Evolutionary conservation across 2,888 invertebrate genomes (phyloP), one percentile per base, ranked within the genome.

Genomic region (Blastobasis adustella): DNA sequence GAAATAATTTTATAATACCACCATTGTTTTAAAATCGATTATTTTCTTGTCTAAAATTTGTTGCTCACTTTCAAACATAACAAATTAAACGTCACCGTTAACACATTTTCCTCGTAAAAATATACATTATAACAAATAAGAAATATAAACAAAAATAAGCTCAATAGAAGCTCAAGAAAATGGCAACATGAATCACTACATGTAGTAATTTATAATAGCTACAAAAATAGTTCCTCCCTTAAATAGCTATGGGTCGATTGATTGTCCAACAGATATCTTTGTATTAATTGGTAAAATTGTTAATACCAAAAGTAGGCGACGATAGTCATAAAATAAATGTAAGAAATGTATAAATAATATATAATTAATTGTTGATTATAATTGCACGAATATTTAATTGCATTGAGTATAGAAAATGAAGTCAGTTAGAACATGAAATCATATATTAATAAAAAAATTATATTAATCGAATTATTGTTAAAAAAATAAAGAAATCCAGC

Each of bases 161-260:
- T 81, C 77, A 79, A 76, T 77, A 81, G 69, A 81, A 78, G 79
- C 82, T 78, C 23, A 69, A 68, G 56, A 69, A 67, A 74, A 84
- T 84, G 83, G 83, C 83, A 76, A 77, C 73, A 58, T 67, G 63
- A 69, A 79, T 81, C 76, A 80, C 76, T 71, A 23, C 23, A 23
- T 23, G 74, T 69, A 58, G 66, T 44, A 51, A 47, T 49, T 74
- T 74, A 23, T 66, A 66, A 63, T 65, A 70, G 63, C 74, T 79
- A 79, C 67, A 79, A 79, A 80, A 80, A 80, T 79, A 79, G 70
- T 72, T 76, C 57, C 23, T 23, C 71, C 62, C 71, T 71, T 71
- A 72, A 56, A 51, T 55, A 49, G 53, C 62, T 60, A 62, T 47
- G 53, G 65, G 70, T 69, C 69, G 67, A 73, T 62, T 69, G 73